Evolutionary conservation across 2,888 invertebrate species (phyloP).

Genomic region (Tryphoninae sp.): DNA sequence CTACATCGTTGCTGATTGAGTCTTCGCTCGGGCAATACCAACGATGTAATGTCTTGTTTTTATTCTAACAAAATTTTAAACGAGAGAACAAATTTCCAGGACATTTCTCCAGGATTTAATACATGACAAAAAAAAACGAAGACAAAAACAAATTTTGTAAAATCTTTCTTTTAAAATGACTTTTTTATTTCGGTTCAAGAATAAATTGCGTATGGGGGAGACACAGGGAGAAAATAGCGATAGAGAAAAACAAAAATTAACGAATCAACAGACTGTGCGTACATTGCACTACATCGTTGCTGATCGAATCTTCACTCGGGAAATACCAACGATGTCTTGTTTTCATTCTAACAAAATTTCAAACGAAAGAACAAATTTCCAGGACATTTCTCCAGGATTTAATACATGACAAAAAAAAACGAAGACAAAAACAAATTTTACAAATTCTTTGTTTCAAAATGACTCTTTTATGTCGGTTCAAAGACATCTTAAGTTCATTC

Average conservation of each 20-base stretch:
- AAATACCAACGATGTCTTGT: not conserved
- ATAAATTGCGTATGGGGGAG: constrained; percentile 50
- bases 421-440: not conserved
- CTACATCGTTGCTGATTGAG: constrained; percentile 29
- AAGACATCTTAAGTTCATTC: not conserved
- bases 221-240: not conserved
- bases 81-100: not conserved
- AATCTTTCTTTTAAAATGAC: not conserved
- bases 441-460: not conserved
- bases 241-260: constrained; percentile 38
- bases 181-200: constrained; percentile 28
- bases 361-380: not conserved
- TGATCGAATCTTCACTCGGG: constrained; percentile 26
- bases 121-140: not conserved
- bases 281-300: constrained; percentile 37
- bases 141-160: not conserved
- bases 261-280: constrained; percentile 29
- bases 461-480: constrained; percentile 4
- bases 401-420: not conserved
- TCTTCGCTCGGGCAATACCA: not conserved
- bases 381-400: not conserved
- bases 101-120: not conserved
- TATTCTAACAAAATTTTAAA: constrained; percentile 26
- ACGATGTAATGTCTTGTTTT: not conserved
- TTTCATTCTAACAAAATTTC: constrained; percentile 24